A percentile compares a stretch with the other conserved stretches of the same genome.
Evolutionary conservation across 2,113 vertebrate species (phyloP).

Genomic region (Corythornis madagascariensis): DNA sequence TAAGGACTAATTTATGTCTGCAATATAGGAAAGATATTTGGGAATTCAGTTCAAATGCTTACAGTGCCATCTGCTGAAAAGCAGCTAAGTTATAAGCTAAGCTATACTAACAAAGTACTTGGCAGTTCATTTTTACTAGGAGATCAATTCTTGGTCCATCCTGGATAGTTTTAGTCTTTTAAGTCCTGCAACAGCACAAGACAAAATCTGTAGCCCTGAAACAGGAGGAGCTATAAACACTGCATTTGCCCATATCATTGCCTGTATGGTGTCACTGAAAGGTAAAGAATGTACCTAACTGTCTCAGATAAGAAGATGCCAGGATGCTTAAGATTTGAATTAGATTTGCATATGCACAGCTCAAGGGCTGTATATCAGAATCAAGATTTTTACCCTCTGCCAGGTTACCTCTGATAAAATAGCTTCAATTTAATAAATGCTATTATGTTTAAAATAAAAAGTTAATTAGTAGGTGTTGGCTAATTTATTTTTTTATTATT

Average conservation of each 20-base stretch:
- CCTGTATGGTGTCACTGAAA: neutral
- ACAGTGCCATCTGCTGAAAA: conserved; percentile 64
- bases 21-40: neutral
- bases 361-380: neutral
- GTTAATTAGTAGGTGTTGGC: neutral
- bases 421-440: neutral
- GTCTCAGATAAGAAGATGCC: neutral
- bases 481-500: neutral
- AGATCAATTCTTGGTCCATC: neutral
- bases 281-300: neutral
- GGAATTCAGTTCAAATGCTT: conserved; percentile 1
- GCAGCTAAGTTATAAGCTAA: neutral
- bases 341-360: neutral
- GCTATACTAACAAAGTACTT: neutral
- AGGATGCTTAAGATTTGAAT: neutral
- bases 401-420: neutral
- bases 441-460: neutral
- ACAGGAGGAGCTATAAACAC: neutral
- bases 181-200: neutral
- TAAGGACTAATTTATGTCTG: neutral
- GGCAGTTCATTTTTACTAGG: neutral
- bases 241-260: neutral
- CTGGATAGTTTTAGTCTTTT: neutral
- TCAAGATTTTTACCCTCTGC: neutral
- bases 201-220: neutral